Base-by-base conservation (phyloP, 1,140 invertebrate genomes). In the Drosophila sproati region DNA sequence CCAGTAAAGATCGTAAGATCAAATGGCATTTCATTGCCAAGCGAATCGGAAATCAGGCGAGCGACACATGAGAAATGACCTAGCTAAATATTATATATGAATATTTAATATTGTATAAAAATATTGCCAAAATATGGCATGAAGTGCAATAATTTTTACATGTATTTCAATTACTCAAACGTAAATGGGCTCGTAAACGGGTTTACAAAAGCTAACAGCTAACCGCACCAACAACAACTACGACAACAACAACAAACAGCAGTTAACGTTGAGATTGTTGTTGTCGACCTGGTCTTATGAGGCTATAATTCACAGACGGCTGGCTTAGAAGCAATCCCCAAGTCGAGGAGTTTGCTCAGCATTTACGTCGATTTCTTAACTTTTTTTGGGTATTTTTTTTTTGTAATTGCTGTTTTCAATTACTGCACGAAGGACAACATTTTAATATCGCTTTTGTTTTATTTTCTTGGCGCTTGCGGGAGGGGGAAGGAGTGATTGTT, bases 261-360 rank as follows among this genome's bases (percentile, higher is more conserved):
- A 64, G 20, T 52, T 45, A 64, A 41, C 50, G 8, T 35, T 29
- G 6, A 12, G 41, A 12, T 39, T 47, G 51, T 4, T 10, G 39
- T 6, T 34, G 12, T 54, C 45, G 51, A 55, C 50, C 43, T 29
- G 31, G 52, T 59, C 70, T 61, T 60, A 61, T 69, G 60, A 55
- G 85, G 63, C 52, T 74, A 88, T 88, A 88, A 89, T 83, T 88
- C 67, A 88, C 83, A 89, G 85, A 83, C 83, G 73, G 67, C 80
- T 87, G 80, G 64, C 55, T 82, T 89, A 88, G 83, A 88, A 86
- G 82, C 31, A 57, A 66, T 35, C 62, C 55, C 52, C 48, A 69
- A 55, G 45, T 54, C 48, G 56, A 73, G 81, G 78, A 73, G 78
- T 55, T 86, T 67, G 47, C 55, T 54, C 34, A 71, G 60, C 54